Conservation (phyloP, 2,797 vertebrate species). For the Denticeps clupeoides region DNA sequence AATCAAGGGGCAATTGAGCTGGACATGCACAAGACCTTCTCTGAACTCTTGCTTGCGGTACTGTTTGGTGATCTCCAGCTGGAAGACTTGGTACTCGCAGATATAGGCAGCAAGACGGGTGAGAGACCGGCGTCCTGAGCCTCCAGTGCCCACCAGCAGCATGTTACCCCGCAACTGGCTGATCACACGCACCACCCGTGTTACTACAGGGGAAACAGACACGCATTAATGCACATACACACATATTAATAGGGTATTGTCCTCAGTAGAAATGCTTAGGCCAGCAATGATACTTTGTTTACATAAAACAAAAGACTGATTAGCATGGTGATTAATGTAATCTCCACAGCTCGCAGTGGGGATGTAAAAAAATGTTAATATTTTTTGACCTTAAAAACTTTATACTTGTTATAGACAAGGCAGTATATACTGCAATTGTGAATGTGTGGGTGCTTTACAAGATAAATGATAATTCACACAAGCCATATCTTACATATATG, state of each 20-base stretch:
- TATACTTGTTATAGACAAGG: no score
- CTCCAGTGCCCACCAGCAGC: constrained; percentile 77
- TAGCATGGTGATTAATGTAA: background rate
- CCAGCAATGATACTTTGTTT: background rate
- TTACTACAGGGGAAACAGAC: constrained; percentile 41
- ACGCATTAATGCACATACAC: background rate
- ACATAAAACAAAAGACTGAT: background rate
- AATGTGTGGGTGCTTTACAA: no score
- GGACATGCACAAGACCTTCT: constrained; percentile 70
- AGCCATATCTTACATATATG: background rate
- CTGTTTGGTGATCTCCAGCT: constrained; percentile 75
- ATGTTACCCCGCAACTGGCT: constrained; percentile 81
- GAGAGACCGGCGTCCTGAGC: constrained; percentile 77
- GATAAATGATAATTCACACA: constrained; percentile 6
- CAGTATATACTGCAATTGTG: no score
- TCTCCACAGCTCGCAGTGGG: background rate
- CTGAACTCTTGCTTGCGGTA: constrained; percentile 79
- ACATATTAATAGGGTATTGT: background rate
- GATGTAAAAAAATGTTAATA: no score
- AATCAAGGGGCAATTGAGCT: no score
- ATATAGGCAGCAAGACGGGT: constrained; percentile 71
- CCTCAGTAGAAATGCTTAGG: background rate
- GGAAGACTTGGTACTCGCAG: constrained; percentile 70
- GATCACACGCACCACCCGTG: constrained; percentile 70
- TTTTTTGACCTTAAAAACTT: no score